Evolutionary conservation across 2,888 invertebrate genomes (phyloP), one percentile per base, ranked within the genome.

Genomic region (Taphrorychus bicolor): DNA sequence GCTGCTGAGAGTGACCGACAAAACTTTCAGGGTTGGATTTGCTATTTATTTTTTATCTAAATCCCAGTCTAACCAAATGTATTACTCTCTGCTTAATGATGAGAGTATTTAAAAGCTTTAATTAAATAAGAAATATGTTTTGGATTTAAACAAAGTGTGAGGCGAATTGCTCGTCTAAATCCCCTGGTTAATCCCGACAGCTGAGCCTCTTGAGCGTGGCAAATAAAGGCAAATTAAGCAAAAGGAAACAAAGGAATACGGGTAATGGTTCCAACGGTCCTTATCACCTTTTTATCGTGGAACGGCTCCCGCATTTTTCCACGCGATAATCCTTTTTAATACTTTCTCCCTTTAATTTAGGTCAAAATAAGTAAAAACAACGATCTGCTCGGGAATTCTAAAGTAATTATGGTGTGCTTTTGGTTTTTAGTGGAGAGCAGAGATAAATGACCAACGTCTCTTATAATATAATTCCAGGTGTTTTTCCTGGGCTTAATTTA

Each of bases 271-370:
- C 65, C 54, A 54, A 18, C 66, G 54, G 48, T 60, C 60, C 66
- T 66, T 54, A 60, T 66, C 59, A 53, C 66, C 59, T 59, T 59
- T 59, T 66, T 66, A 66, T 66, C 66, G 56, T 53, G 17, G 65
- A 66, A 45, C 48, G 59, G 58, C 22, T 48, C 23, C 56, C 40
- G 40, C 53, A 52, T 60, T 66, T 56, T 66, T 66, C 54, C 18
- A 21, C 21, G 57, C 51, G 66, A 66, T 66, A 66, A 60, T 66
- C 66, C 57, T 64, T 64, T 64, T 64, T 57, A 66, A 66, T 66
- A 49, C 54, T 60, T 66, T 60, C 52, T 57, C 51, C 19, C 45
- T 60, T 60, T 66, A 66, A 60, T 66, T 60, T 23, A 42, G 60
- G 41, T 60, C 40, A 24, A 40, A 66, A 57, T 60, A 60, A 60